phyloP scores from a whole-genome alignment of 2,888 invertebrate species.

The Deroplatys truncata region DNA sequence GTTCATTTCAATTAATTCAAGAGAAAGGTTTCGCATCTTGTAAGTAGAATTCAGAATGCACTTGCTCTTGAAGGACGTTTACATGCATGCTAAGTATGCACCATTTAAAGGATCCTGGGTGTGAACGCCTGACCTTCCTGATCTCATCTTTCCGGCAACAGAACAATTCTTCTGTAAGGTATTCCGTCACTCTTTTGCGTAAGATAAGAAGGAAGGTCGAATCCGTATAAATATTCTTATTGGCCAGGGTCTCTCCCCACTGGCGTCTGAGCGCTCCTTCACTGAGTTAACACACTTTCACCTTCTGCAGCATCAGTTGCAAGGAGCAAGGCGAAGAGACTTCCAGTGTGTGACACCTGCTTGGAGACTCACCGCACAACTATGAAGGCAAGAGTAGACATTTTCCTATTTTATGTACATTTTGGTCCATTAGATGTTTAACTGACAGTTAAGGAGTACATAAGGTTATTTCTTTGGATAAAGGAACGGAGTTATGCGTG shows the following conservation, averaged over 20 bases:
- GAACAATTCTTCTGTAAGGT: background rate
- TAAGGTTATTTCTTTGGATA: too few species aligned
- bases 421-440: too few species aligned
- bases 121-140: background rate
- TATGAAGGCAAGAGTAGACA: slow-evolving; percentile 4
- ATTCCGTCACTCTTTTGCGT: background rate
- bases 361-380: background rate
- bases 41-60: background rate
- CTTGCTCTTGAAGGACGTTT: background rate
- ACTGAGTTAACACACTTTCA: background rate
- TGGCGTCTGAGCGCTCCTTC: background rate
- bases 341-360: background rate
- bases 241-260: background rate
- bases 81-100: background rate
- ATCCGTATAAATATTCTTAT: background rate
- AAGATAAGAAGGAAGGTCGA: background rate
- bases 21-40: background rate
- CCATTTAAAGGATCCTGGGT: background rate
- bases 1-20: too few species aligned
- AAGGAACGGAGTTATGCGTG: too few species aligned
- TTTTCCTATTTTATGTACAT: too few species aligned
- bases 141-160: background rate
- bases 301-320: background rate
- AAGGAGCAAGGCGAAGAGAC: background rate
- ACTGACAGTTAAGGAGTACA: too few species aligned